phyloP scores from a whole-genome alignment of 2,113 vertebrate species.

The Sylvilagus bachmani region DNA sequence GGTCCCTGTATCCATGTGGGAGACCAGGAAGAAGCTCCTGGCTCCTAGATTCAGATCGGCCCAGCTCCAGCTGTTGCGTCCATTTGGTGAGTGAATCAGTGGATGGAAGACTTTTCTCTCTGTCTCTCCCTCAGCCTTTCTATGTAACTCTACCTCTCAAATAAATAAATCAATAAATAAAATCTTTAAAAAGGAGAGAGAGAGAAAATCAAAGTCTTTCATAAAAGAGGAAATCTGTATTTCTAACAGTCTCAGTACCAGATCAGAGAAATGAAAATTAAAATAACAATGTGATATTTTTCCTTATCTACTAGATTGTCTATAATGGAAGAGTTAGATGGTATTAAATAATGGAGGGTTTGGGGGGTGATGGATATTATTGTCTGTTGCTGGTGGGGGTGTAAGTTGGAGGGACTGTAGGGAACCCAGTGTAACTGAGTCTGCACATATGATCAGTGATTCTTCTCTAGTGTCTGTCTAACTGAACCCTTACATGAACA shows the following conservation, averaged over 20 bases:
- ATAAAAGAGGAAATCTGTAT: neutral
- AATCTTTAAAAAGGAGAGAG: too few relatives aligned
- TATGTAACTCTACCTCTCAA: too few relatives aligned
- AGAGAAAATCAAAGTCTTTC: neutral
- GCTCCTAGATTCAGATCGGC: too few relatives aligned
- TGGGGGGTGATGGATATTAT: neutral
- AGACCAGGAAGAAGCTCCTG: too few relatives aligned
- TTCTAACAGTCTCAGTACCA: constrained; percentile 4
- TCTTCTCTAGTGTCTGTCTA: neutral
- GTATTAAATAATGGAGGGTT: neutral
- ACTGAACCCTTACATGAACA: neutral
- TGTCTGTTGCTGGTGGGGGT: neutral
- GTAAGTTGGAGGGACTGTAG: neutral
- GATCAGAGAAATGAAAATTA: neutral
- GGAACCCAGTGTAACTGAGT: neutral
- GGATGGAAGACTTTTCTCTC: too few relatives aligned
- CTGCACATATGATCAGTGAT: rapidly evolving
- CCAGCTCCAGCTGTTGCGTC: too few relatives aligned
- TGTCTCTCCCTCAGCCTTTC: too few relatives aligned
- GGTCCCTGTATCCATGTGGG: too few relatives aligned
- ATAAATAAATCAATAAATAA: too few relatives aligned
- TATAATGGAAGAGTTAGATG: neutral
- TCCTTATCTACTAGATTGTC: neutral
- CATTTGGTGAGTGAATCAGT: too few relatives aligned
- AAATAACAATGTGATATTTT: neutral